Conservation (phyloP, 2,888 invertebrate species). For the Pyrgus malvae region DNA sequence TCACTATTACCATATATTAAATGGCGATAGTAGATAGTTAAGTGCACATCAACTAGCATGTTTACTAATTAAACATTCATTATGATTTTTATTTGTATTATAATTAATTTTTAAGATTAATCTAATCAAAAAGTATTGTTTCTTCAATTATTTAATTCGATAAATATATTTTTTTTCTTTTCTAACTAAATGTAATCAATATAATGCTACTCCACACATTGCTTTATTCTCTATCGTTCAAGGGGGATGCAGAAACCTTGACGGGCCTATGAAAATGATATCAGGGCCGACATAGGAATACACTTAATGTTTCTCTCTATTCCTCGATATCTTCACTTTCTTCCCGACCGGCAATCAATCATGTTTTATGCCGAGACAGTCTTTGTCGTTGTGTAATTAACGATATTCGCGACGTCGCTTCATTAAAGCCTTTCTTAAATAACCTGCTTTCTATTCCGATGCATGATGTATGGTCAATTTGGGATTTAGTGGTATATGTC, state of each 20-base stretch:
- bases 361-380: conserved; percentile 58
- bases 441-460: conserved; percentile 14
- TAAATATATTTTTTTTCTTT: background rate
- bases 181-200: too few relatives aligned
- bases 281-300: conserved; percentile 73
- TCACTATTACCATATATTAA: too few relatives aligned
- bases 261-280: conserved; percentile 75
- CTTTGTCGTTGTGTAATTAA: conserved; percentile 53
- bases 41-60: too few relatives aligned
- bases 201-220: conserved; percentile 42
- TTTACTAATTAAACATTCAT: too few relatives aligned
- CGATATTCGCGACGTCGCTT: conserved; percentile 36
- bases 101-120: too few relatives aligned
- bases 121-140: too few relatives aligned
- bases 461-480: background rate
- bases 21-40: too few relatives aligned
- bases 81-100: too few relatives aligned
- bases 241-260: conserved; percentile 65
- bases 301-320: conserved; percentile 74
- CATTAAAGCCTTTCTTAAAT: conserved; percentile 22
- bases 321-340: conserved; percentile 65
- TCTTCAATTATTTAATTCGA: too few relatives aligned
- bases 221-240: conserved; percentile 48
- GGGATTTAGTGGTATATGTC: background rate
- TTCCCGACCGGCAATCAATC: conserved; percentile 61